Evolutionary conservation across 2,797 vertebrate genomes (phyloP).

Genomic region (Neosalanx taihuensis): DNA sequence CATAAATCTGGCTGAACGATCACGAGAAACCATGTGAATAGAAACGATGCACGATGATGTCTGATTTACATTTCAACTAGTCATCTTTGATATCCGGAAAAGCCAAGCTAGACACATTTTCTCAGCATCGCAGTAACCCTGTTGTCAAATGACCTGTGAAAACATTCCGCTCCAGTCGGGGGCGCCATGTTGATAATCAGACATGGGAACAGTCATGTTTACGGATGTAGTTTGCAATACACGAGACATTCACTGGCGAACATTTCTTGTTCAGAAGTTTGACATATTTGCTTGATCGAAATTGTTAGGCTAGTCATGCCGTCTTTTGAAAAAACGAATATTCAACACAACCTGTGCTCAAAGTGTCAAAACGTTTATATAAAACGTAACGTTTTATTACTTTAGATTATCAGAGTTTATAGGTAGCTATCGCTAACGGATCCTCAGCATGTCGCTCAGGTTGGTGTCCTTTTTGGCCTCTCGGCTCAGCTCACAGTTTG

Average conservation of each 20-base stretch:
- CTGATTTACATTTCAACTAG: too few relatives aligned
- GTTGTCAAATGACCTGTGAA: background rate
- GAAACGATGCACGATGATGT: background rate
- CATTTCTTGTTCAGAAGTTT: too few relatives aligned
- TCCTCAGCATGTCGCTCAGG: slow-evolving; percentile 30
- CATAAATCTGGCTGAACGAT: too few relatives aligned
- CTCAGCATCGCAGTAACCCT: too few relatives aligned
- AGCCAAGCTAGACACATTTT: too few relatives aligned
- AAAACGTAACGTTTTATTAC: too few relatives aligned
- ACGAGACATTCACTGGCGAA: background rate
- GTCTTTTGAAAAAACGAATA: background rate
- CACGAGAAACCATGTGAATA: too few relatives aligned
- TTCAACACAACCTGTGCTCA: background rate
- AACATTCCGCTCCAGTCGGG: slow-evolving; percentile 30
- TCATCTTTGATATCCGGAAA: too few relatives aligned
- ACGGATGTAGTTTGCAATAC: slow-evolving; percentile 35
- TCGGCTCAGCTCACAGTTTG: slow-evolving; percentile 33
- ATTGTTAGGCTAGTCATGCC: too few relatives aligned
- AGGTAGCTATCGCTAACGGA: too few relatives aligned
- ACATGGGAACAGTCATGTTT: slow-evolving; percentile 13
- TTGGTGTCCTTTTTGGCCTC: slow-evolving; percentile 43
- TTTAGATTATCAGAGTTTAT: too few relatives aligned
- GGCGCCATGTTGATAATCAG: slow-evolving; percentile 17
- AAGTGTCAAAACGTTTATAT: background rate
- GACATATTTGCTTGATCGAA: too few relatives aligned